Base-by-base conservation (phyloP, 2,888 invertebrate species). In the Pinctada fucata region DNA sequence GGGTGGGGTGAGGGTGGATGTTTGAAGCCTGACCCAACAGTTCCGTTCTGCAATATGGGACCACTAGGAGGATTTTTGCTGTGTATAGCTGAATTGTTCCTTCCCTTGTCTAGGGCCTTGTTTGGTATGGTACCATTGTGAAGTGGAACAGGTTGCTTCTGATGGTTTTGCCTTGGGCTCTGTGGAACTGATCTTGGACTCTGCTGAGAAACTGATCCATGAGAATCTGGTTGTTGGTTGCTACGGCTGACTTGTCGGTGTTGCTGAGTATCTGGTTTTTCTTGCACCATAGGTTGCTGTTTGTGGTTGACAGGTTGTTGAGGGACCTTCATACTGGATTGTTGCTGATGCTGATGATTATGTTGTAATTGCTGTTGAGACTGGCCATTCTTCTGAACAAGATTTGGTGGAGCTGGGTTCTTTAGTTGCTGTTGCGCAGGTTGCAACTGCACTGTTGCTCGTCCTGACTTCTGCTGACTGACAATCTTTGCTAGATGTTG, bases 111-210 rank as follows among this genome's bases (percentile, higher is more conserved):
- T 52, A 8, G 58, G 10, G 58, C 6, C 58, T 52, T 52, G 10
- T 8, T 5, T 52, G 58, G 5, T 8, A 8, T 5, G 10, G 58
- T 8, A 52, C 58, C 58, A 52, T 52, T 52, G 5, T 52, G 58
- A 52, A 52, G 5, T 10, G n/a, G n/a, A n/a, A 52, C 58, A 8
- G 58, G 6, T 52, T 5, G 10, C 10, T 10, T 70, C 71, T 52
- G n/a, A 31, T 10, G 79, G 72, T 2, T 76, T 70, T 49, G 69
- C 58, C 3, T 65, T 65, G 0, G 71, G 72, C 8, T 51, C 71
- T 5, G 58, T 10, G 5, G 58, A 52, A 52, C 58, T 52, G 5
- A 10, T 52, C 58, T 52, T 52, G 58, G 58, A 52, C 58, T 52
- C 58, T 52, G 58, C 58, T 52, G 58, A 52, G 58, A 10, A 6